Conservation (phyloP, 2,797 vertebrate genomes). For the Euthynnus affinis region DNA sequence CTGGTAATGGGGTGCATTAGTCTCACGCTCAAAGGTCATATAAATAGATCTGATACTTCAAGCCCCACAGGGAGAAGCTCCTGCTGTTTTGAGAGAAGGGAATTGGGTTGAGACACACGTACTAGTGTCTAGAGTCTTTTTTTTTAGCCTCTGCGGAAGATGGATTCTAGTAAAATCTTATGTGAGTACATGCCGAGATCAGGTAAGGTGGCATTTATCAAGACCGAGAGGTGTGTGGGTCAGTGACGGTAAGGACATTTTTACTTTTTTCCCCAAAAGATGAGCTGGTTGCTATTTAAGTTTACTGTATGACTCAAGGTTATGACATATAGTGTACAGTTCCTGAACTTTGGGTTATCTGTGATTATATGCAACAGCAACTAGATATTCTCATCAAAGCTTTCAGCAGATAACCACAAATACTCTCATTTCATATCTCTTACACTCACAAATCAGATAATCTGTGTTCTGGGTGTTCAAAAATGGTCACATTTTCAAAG, state of each 20-base stretch:
- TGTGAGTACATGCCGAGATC: constrained; percentile 14
- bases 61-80: constrained; percentile 54
- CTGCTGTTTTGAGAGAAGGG: constrained; percentile 38
- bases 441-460: constrained; percentile 32
- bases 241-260: not conserved
- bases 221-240: constrained; percentile 2
- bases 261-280: not conserved
- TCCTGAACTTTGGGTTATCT: not conserved
- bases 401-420: constrained; percentile 2
- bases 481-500: not conserved
- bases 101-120: constrained; percentile 15
- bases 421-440: constrained; percentile 11
- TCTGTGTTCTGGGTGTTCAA: constrained; percentile 23
- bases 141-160: constrained; percentile 20
- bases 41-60: constrained; percentile 79
- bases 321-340: not conserved
- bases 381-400: not conserved
- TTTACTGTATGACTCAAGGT: not conserved
- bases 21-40: constrained; percentile 78
- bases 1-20: constrained; percentile 82
- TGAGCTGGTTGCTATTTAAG: not conserved
- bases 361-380: not conserved
- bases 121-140: not conserved
- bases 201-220: not conserved
- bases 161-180: constrained; percentile 11